Evolutionary conservation across 2,113 vertebrate species (phyloP).

Genomic region (Rissa tridactyla): DNA sequence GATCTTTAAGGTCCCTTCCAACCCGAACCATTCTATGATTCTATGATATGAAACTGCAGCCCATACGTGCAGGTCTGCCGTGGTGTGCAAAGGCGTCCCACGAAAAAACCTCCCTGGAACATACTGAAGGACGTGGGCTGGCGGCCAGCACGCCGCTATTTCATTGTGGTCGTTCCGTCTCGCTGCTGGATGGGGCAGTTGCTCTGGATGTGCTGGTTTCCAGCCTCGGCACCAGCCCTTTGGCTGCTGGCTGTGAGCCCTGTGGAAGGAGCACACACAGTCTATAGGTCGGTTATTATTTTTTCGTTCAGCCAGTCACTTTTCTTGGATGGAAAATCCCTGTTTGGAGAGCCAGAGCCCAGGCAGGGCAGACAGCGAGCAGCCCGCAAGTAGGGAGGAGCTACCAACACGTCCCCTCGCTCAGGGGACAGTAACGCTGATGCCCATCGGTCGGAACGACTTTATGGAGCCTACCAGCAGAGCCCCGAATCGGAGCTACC

Average conservation of each 20-base stretch:
- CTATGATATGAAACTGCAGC: not conserved
- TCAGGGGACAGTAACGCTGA: not conserved
- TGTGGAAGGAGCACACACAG: not conserved
- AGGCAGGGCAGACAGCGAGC: accelerated
- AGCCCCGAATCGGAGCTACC: not conserved
- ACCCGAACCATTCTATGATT: not conserved
- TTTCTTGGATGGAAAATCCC: not conserved
- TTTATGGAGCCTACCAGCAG: not conserved
- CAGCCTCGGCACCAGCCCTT: not conserved
- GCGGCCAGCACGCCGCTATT: accelerated
- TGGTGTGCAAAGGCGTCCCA: not conserved
- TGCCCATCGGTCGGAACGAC: accelerated
- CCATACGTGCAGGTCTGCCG: accelerated
- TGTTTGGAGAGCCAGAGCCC: not conserved
- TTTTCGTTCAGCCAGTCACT: not conserved
- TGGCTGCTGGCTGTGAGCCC: not conserved
- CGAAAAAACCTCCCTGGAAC: not conserved
- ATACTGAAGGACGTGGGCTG: accelerated
- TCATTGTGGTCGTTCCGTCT: not conserved
- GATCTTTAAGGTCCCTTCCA: not conserved
- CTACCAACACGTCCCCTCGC: not conserved
- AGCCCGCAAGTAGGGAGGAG: not conserved
- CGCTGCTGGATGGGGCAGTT: not conserved
- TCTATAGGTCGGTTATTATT: not conserved
- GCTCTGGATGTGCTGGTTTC: not conserved